Percentiles rank a stretch among this genome's conserved stretches.
phyloP scores from a whole-genome alignment of 2,113 vertebrate species.

The Colinus virginianus region DNA sequence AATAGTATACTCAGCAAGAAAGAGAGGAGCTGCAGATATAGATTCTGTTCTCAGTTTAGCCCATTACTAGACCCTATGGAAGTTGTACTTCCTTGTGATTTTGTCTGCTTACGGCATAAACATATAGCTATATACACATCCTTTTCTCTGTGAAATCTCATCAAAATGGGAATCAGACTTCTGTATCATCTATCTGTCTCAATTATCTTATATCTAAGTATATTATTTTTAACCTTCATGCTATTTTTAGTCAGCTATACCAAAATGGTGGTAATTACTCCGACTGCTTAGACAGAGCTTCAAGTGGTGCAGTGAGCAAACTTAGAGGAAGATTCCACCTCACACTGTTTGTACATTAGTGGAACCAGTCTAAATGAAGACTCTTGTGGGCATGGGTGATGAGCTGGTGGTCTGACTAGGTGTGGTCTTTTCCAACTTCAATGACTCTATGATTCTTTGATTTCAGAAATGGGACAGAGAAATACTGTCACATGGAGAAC shows the following conservation, averaged over 20 bases:
- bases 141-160: not conserved
- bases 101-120: not conserved
- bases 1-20: not conserved
- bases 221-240: not conserved
- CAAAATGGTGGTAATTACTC: not conserved
- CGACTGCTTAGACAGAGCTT: not conserved
- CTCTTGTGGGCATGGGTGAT: too few species aligned
- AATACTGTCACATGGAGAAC: not conserved
- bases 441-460: not conserved
- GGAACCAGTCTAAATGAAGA: not conserved
- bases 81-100: not conserved
- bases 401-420: too few species aligned
- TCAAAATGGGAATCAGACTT: not conserved
- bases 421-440: too few species aligned
- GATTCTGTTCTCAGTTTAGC: not conserved
- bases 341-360: rapidly evolving
- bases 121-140: not conserved
- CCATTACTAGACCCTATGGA: not conserved
- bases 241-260: not conserved
- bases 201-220: not conserved
- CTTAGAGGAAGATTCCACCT: not conserved
- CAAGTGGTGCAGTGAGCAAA: not conserved
- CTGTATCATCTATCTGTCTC: not conserved
- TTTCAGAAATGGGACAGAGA: not conserved
- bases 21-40: not conserved